A percentile compares a stretch with the other conserved stretches of the same genome.
These are phyloP conservation scores for Megaceryle torquata DNA, from an alignment of 2,113 vertebrate genomes.

Conservation along the genomic window DNA sequence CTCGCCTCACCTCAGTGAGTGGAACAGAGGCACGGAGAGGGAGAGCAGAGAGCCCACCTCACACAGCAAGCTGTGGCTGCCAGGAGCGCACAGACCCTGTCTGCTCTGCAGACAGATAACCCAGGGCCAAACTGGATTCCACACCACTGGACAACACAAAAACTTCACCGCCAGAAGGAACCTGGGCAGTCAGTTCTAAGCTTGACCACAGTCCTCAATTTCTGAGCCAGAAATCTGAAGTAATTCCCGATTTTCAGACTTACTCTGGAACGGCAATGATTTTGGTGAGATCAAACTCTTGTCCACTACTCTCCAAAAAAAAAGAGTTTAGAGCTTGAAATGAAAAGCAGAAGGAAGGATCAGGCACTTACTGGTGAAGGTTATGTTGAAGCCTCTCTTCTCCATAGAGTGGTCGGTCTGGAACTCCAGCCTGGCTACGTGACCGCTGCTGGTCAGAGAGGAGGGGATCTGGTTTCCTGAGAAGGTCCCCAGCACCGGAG, in stretches of 20 bases:
- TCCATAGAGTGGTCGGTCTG: conserved; percentile 98
- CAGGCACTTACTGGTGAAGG: conserved; percentile 91
- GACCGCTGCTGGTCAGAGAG: conserved; percentile 94
- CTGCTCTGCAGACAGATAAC: not conserved
- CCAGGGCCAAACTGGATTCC: not conserved
- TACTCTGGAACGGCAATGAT: not conserved
- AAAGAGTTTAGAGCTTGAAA: not conserved
- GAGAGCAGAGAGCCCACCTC: not conserved
- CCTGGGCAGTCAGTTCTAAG: not conserved
- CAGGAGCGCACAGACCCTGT: not conserved
- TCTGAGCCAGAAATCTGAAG: not conserved
- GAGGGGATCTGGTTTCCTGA: conserved; percentile 90
- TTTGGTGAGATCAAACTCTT: not conserved
- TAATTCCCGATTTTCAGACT: not conserved
- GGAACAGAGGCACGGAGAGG: not conserved
- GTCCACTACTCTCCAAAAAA: fast-evolving
- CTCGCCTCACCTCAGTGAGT: fast-evolving
- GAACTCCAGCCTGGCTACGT: conserved; percentile 93
- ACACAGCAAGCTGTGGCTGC: not conserved
- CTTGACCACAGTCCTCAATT: not conserved
- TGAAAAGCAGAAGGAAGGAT: not conserved
- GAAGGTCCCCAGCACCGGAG: conserved; percentile 93
- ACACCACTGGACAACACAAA: not conserved
- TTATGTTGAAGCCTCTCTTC: conserved; percentile 97
- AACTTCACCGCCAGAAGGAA: not conserved